Evolutionary conservation across 2,113 vertebrate species (phyloP).

Genomic region (Calypte anna): DNA sequence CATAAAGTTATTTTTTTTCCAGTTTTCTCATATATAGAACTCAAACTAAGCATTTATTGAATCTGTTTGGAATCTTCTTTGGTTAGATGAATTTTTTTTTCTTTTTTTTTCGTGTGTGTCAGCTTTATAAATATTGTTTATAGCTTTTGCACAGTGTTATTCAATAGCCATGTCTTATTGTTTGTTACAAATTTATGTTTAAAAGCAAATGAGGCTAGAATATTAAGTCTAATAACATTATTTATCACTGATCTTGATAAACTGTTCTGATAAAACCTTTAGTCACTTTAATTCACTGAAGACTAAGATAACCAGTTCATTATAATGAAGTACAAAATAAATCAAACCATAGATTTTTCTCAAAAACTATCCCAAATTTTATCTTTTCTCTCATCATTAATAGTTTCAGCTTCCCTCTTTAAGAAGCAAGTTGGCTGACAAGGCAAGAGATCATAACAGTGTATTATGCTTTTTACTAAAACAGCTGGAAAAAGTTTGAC

Average conservation of each 20-base stretch:
- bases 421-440: not conserved
- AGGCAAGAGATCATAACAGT: not conserved
- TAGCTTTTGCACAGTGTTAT: conserved; percentile 2
- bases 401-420: not conserved
- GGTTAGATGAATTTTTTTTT: not conserved
- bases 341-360: not conserved
- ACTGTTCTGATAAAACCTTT: conserved; percentile 25
- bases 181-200: not conserved
- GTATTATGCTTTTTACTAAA: not conserved
- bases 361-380: not conserved
- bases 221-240: conserved; percentile 49
- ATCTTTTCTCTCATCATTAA: not conserved
- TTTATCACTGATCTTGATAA: conserved; percentile 46
- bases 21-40: not conserved
- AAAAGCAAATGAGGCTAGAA: conserved; percentile 43
- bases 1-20: not conserved
- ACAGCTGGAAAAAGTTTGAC: not conserved
- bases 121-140: conserved; percentile 21
- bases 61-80: not conserved
- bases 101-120: not conserved
- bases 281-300: conserved; percentile 17
- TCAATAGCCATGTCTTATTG: not conserved
- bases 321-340: conserved; percentile 14
- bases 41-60: not conserved
- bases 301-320: conserved; percentile 29